Percentiles rank a stretch among this genome's conserved stretches.
These are phyloP conservation scores for Hylaeus volcanicus DNA, from an alignment of 1,140 invertebrate genomes.

Conservation along the genomic window DNA sequence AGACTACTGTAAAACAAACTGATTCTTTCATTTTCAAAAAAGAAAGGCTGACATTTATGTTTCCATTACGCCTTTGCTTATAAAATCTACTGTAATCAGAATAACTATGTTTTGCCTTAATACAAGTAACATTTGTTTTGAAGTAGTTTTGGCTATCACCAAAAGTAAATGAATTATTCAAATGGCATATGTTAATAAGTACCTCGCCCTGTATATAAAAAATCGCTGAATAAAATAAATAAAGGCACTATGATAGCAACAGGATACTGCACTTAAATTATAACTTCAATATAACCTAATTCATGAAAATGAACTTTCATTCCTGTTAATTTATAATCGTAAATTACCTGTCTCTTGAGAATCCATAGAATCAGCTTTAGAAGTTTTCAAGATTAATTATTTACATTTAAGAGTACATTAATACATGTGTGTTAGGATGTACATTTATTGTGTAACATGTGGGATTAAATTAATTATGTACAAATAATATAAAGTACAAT, in stretches of 20 bases:
- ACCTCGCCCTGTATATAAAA: too few relatives aligned
- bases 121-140: too few relatives aligned
- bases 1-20: too few relatives aligned
- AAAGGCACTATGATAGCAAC: too few relatives aligned
- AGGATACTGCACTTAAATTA: not conserved
- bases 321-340: constrained; percentile 35
- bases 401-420: constrained; percentile 17
- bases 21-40: too few relatives aligned
- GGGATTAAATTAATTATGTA: not conserved
- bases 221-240: not conserved
- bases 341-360: constrained; percentile 76
- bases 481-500: not conserved
- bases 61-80: too few relatives aligned
- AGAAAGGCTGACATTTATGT: too few relatives aligned
- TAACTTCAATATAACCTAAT: not conserved
- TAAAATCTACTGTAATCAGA: too few relatives aligned
- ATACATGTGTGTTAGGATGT: not conserved
- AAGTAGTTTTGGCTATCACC: too few relatives aligned
- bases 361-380: constrained; percentile 76
- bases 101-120: too few relatives aligned
- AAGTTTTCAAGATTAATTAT: constrained; percentile 62
- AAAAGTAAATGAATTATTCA: too few relatives aligned
- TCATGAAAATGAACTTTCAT: not conserved
- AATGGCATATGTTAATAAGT: too few relatives aligned
- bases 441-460: not conserved